phyloP scores from a whole-genome alignment of 2,113 vertebrate genomes.

The Dissostichus mawsoni region DNA sequence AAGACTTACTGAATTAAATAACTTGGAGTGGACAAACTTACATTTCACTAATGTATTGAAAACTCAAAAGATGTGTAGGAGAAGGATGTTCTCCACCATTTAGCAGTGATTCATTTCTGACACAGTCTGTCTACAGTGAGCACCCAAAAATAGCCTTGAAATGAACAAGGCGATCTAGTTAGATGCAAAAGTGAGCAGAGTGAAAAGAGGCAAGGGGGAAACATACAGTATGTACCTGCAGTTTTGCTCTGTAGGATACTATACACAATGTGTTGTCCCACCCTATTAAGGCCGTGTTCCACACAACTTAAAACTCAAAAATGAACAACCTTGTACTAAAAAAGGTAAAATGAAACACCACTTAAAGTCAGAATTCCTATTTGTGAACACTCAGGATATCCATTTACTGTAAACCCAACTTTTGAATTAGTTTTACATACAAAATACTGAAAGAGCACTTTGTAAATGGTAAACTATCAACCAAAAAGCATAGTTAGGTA shows the following conservation, averaged over 20 bases:
- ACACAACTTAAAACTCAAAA: too few species aligned
- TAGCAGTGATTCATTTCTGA: background rate
- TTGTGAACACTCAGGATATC: too few species aligned
- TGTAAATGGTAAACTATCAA: background rate
- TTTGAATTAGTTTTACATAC: too few species aligned
- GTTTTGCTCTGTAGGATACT: background rate
- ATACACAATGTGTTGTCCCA: background rate
- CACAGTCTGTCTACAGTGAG: constrained; percentile 5
- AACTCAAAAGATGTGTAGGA: background rate
- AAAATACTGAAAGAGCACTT: background rate
- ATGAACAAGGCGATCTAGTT: background rate
- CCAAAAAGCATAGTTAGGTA: background rate
- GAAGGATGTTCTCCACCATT: background rate
- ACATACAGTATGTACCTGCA: background rate
- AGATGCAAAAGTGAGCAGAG: background rate
- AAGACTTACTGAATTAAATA: background rate
- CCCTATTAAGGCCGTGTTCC: background rate
- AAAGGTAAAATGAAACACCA: too few species aligned
- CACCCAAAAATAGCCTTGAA: constrained; percentile 4
- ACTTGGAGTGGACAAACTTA: background rate
- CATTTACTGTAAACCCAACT: too few species aligned
- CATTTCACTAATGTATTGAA: background rate
- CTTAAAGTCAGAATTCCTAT: too few species aligned
- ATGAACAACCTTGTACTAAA: too few species aligned
- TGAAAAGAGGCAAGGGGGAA: background rate